Conservation (phyloP, 2,797 vertebrate species). For the Neomorphus geoffroyi region DNA sequence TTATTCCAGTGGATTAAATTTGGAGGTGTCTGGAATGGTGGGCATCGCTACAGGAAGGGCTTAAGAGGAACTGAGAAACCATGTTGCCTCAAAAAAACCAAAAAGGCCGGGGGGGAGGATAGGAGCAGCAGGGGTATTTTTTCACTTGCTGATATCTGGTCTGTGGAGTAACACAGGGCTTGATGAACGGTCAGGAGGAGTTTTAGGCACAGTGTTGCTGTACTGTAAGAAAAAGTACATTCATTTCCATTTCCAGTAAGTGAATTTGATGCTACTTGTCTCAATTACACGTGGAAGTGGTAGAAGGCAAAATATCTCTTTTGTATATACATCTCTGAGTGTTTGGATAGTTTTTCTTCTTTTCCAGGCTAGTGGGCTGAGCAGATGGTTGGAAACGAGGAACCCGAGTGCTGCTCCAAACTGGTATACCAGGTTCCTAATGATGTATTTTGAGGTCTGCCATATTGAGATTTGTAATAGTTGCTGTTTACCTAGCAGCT, state of each 20-base stretch:
- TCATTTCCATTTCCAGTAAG: not conserved
- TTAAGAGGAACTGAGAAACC: conserved; percentile 5
- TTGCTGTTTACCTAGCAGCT: not conserved
- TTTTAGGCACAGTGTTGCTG: not conserved
- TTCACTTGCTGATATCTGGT: not conserved
- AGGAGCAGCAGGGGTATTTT: not conserved
- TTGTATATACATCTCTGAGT: accelerated
- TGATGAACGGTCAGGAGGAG: not conserved
- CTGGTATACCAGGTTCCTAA: not conserved
- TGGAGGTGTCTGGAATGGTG: conserved; percentile 49
- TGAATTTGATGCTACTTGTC: not conserved
- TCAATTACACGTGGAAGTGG: not conserved
- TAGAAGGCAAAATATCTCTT: not conserved
- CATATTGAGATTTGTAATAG: not conserved
- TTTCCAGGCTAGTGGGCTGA: not conserved
- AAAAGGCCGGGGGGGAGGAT: no score
- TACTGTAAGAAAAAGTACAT: not conserved
- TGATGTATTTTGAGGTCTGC: not conserved
- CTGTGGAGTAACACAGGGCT: not conserved
- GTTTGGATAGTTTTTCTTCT: not conserved
- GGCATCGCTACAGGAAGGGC: conserved; percentile 14
- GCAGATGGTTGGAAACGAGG: not conserved
- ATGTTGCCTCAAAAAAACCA: not conserved
- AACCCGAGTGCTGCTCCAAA: not conserved
- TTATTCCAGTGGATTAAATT: conserved; percentile 69